Percentiles rank a stretch among this genome's conserved stretches.
Evolutionary conservation across 2,797 vertebrate genomes (phyloP).

Genomic region (Avahi laniger): DNA sequence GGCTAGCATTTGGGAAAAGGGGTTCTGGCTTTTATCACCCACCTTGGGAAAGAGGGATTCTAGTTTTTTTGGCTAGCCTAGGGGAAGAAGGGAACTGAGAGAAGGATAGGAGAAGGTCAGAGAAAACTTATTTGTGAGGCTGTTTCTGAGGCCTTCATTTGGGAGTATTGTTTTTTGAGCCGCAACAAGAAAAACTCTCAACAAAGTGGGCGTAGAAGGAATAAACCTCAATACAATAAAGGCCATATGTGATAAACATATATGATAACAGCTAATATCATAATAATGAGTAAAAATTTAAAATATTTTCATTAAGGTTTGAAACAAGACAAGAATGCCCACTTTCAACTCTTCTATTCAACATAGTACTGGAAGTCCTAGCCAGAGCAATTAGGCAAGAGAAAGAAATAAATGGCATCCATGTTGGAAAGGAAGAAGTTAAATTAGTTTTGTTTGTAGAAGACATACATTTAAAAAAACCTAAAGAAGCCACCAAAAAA

Average conservation of each 20-base stretch:
- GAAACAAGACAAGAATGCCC: not conserved
- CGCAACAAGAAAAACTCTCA: not conserved
- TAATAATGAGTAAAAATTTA: not conserved
- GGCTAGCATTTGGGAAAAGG: too few relatives aligned
- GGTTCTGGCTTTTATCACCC: too few relatives aligned
- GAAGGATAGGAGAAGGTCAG: too few relatives aligned
- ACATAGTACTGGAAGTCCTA: not conserved
- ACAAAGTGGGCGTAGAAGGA: not conserved
- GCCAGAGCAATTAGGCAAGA: not conserved
- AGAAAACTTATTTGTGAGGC: too few relatives aligned
- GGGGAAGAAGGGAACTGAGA: too few relatives aligned
- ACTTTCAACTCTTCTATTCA: not conserved
- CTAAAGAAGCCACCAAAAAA: not conserved
- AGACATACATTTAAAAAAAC: not conserved
- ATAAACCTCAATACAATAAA: not conserved
- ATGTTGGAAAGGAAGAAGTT: not conserved
- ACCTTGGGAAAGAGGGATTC: too few relatives aligned
- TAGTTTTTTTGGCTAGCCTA: too few relatives aligned
- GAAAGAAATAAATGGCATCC: not conserved
- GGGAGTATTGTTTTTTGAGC: too few relatives aligned
- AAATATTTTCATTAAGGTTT: not conserved
- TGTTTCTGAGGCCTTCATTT: too few relatives aligned
- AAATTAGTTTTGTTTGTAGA: not conserved
- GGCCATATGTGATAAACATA: not conserved
- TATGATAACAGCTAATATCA: not conserved